Evolutionary conservation across 2,888 invertebrate genomes (phyloP).

Genomic region (Stramonita haemastoma): DNA sequence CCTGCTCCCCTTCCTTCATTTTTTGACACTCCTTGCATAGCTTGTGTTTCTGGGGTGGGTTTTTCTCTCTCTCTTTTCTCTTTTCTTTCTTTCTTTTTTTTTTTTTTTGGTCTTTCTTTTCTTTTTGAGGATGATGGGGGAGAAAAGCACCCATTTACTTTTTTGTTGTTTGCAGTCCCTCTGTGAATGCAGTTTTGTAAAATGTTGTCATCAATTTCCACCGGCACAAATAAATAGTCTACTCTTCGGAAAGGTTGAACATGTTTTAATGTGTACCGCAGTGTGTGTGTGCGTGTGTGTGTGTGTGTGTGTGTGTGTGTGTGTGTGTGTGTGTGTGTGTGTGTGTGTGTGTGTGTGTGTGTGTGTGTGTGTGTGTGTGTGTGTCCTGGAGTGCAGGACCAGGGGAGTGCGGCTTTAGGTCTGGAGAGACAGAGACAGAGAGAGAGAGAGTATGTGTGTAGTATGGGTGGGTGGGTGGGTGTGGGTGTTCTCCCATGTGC

Average conservation of each 20-base stretch:
- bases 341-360: constrained; percentile 1
- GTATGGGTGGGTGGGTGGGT: no score
- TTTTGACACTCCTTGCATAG: no score
- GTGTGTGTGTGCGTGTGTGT: not conserved
- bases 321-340: constrained; percentile 1
- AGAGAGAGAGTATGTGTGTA: no score
- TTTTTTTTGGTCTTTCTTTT: not conserved
- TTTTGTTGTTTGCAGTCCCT: not conserved
- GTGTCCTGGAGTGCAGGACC: no score
- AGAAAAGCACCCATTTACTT: not conserved
- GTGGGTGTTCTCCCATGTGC: no score
- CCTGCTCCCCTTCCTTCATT: no score
- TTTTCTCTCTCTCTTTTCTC: not conserved
- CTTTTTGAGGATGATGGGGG: not conserved
- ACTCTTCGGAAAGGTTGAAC: not conserved
- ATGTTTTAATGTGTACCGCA: not conserved
- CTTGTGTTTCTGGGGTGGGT: no score
- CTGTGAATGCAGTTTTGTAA: not conserved
- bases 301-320: not conserved
- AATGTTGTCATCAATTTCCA: not conserved
- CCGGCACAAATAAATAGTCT: not conserved
- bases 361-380: no score
- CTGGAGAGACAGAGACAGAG: no score
- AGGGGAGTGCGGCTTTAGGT: no score
- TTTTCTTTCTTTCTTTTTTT: not conserved